A percentile compares a stretch with the other conserved stretches of the same genome.
Conservation (phyloP, 2,113 vertebrate genomes). For the Glaucomys volans region DNA sequence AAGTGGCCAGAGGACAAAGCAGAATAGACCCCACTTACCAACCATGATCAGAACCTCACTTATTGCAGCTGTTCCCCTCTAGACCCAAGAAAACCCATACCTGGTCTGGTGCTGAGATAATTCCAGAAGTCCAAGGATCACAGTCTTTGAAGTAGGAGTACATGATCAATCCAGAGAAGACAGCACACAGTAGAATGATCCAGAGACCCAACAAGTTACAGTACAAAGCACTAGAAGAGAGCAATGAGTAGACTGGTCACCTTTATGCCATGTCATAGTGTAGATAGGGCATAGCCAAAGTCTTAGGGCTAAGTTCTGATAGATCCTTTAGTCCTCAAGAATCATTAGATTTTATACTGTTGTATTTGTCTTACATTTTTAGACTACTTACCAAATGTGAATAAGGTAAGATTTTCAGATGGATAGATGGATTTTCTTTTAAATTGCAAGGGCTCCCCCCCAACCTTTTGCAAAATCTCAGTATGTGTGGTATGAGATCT, state of each 20-base stretch:
- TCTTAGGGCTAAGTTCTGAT: background rate
- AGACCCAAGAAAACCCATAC: constrained; percentile 75
- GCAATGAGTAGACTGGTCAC: background rate
- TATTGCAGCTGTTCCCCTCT: background rate
- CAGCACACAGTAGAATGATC: constrained; percentile 88
- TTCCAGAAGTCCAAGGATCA: constrained; percentile 91
- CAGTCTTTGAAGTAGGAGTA: constrained; percentile 89
- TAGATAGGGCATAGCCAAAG: background rate
- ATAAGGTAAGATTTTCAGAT: background rate
- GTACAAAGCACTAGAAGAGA: constrained; percentile 90
- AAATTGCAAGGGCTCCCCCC: background rate
- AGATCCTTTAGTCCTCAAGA: background rate
- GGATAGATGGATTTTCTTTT: background rate
- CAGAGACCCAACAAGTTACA: constrained; percentile 92
- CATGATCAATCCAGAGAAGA: constrained; percentile 92
- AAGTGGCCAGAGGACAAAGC: background rate
- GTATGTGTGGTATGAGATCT: background rate
- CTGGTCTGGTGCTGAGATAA: constrained; percentile 92
- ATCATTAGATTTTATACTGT: background rate
- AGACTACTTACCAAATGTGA: background rate
- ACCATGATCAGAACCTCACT: background rate
- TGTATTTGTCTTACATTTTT: background rate
- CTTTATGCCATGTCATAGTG: rapidly evolving
- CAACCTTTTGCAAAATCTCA: background rate
- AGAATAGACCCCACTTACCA: background rate